Base-by-base conservation (phyloP, 2,113 vertebrate genomes). In the Plecturocebus donacophilus region DNA sequence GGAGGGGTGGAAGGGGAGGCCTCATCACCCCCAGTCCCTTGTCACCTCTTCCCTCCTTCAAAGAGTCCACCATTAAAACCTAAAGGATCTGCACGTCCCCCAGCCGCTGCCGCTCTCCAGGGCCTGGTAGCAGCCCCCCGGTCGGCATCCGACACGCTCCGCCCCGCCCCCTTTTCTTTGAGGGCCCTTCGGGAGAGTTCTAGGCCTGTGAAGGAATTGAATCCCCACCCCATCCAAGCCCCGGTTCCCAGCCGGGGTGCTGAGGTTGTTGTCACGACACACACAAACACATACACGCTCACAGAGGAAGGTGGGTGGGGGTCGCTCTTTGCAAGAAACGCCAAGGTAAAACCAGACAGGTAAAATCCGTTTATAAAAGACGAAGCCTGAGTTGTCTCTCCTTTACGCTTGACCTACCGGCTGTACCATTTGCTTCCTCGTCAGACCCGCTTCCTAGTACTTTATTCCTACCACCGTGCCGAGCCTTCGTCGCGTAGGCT, bases 1-100 rank as follows among this genome's bases (percentile, higher is more conserved):
- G 71, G 79, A 13, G 85, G 87, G 61, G 94, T 42, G 93, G 89
- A 61, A 64, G 89, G 94, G 94, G 89, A 80, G 49, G 89, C 42
- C 47, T 66, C 58, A 13, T 54, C 32, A 35, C 68, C 70, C 94
- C 70, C 73, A 79, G 16, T 68, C 85, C 38, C 81, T 40, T 89
- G 81, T 85, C 94, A 84, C 91, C 81, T 71, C 52, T 49, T 61
- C 73, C 25, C 84, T 75, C 87, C 80, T 56, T 56, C 82, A 66
- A 54, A 73, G 80, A 86, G 95, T 88, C 91, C 90, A 97, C 97
- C 98, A 97, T 96, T 95, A 68, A 92, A n/a, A 94, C 87, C 64
- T 68, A 35, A n/a, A 75, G 93, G 87, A 73, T 76, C 96, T n/a
- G 96, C 96, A 94, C 90, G 97, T 94, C 96, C 77, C 79, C 38